Evolutionary conservation across 2,797 vertebrate species (phyloP), one percentile per base, ranked within the genome.

Genomic region (Hydrophis major): DNA sequence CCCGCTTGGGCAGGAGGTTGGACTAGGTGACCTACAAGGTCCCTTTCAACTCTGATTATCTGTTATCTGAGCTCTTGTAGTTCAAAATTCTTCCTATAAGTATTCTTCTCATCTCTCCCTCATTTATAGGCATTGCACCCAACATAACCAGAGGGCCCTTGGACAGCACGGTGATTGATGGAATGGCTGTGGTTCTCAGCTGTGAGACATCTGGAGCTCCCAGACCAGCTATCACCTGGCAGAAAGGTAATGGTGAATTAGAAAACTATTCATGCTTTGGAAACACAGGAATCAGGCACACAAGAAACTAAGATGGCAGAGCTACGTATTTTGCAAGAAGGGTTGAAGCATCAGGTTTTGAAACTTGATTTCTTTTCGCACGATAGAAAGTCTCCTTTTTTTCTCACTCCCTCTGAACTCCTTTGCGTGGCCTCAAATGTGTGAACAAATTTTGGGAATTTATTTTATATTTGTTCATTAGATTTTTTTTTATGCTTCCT

Each of bases 151-250:
- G 98, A 89, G 99, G 99, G 20, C 99, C 99, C 59, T 98, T 98
- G 78, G 99, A 99, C 98, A 99, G 99, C 98, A 98, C 99, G 0
- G 99, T 99, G 97, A 99, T 99, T 16, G 99, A 99, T 0, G 99
- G 99, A 95, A 99, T 99, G 98, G 98, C 99, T 0, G 98, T 99
- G 88, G 98, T 99, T 87, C 98, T 99, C 95, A 98, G 98, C 94
- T 99, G 99, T 0, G 99, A 99, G 98, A 99, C 99, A 55, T 99
- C 98, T 0, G 99, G 99, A 89, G 99, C 99, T 0, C 99, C 99
- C 0, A 98, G 99, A 74, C 99, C 99, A 0, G 99, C 99, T 93
- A 99, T 99, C 98, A 99, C 99, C 32, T 99, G 99, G 99, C 99
- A 99, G 97, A 99, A 99, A 98, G 99, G 99, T 99, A 97, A 94